These are phyloP conservation scores for Campylorhamphus procurvoides DNA, from an alignment of 2,113 vertebrate genomes.

Conservation along the genomic window DNA sequence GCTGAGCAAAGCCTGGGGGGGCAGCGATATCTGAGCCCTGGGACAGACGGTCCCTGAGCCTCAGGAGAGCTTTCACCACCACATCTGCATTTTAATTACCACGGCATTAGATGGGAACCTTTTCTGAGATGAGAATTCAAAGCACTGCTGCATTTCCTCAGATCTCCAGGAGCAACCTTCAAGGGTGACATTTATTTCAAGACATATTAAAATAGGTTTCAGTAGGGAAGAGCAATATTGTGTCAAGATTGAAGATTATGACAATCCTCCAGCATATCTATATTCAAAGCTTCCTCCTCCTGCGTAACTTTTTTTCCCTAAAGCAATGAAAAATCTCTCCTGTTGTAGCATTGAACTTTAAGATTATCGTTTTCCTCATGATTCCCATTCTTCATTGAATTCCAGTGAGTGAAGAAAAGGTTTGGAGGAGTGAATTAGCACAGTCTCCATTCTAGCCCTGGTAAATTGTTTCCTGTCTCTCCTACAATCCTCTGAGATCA, in stretches of 20 bases:
- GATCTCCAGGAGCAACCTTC: neutral
- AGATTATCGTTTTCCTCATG: constrained; percentile 45
- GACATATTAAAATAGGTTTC: constrained; percentile 16
- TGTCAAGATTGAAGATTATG: constrained; percentile 55
- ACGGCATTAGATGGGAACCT: rapidly evolving
- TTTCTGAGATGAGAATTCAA: neutral
- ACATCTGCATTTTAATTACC: neutral
- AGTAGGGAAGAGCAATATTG: constrained; percentile 18
- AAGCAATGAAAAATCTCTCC: constrained; percentile 58
- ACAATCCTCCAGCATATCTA: constrained; percentile 36
- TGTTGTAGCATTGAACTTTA: constrained; percentile 53
- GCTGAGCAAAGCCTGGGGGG: neutral
- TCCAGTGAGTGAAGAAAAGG: constrained; percentile 13
- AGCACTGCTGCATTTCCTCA: neutral
- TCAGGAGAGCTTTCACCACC: neutral
- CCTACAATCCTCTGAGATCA: constrained; percentile 28
- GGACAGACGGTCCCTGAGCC: neutral
- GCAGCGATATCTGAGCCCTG: rapidly evolving
- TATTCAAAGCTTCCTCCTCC: constrained; percentile 48
- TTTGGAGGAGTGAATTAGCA: constrained; percentile 55
- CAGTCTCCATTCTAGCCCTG: constrained; percentile 18
- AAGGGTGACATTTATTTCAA: constrained; percentile 26
- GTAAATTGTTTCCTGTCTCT: constrained; percentile 38
- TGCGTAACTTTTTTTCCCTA: neutral
- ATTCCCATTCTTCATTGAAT: constrained; percentile 54